Conservation (phyloP, 2,113 vertebrate genomes). For the Sapajus apella region DNA sequence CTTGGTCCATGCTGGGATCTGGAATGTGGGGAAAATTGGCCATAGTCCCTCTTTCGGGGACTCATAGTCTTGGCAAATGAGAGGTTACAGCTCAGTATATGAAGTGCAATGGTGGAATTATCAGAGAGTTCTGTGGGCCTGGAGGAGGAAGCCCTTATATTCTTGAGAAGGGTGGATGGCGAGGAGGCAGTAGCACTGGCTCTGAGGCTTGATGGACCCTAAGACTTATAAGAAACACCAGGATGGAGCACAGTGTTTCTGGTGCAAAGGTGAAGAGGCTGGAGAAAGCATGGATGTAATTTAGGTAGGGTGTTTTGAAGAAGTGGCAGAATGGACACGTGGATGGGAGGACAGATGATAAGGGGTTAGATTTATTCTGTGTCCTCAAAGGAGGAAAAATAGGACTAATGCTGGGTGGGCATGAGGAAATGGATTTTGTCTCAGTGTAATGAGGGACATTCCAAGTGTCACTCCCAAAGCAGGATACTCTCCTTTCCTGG, state of each 20-base stretch:
- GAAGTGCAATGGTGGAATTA: not conserved
- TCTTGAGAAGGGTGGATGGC: not conserved
- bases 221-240: not conserved
- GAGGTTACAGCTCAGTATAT: not conserved
- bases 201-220: not conserved
- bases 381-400: not conserved
- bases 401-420: not conserved
- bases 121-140: not conserved
- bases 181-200: too few relatives aligned
- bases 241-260: not conserved
- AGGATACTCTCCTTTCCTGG: not conserved
- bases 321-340: not conserved
- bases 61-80: not conserved
- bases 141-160: rapidly evolving
- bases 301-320: not conserved
- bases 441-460: not conserved
- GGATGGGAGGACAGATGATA: too few relatives aligned
- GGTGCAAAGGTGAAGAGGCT: not conserved
- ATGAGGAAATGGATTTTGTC: rapidly evolving
- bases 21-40: too few relatives aligned
- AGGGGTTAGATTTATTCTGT: not conserved
- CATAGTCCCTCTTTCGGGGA: not conserved
- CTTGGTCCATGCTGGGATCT: not conserved
- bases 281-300: not conserved
- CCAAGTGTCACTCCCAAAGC: not conserved